Conservation (phyloP, 2,888 invertebrate species). For the Trissolcus japonicus region DNA sequence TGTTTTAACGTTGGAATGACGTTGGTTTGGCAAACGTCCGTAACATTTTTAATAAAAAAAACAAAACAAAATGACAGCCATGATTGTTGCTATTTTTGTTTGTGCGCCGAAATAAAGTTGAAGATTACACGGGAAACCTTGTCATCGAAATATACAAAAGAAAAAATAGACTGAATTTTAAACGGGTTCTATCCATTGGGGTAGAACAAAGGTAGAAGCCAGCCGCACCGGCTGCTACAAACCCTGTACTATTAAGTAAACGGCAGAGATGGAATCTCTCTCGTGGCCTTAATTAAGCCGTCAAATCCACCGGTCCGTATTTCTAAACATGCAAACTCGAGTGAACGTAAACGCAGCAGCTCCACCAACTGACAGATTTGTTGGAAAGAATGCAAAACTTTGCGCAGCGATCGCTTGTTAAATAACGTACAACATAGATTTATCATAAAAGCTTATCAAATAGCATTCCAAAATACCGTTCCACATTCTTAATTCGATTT, state of each 20-base stretch:
- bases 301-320: constrained; percentile 63
- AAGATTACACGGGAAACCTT: constrained; percentile 24
- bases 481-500: too few relatives aligned
- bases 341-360: constrained; percentile 55
- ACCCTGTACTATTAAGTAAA: constrained; percentile 53
- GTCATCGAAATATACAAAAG: constrained; percentile 29
- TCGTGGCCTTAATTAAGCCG: constrained; percentile 67
- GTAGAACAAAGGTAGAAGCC: constrained; percentile 32
- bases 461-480: too few relatives aligned
- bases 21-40: too few relatives aligned
- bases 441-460: not conserved
- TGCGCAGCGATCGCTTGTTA: constrained; percentile 31
- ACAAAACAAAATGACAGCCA: too few relatives aligned
- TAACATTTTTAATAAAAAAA: too few relatives aligned
- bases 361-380: constrained; percentile 55
- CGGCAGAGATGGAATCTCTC: constrained; percentile 55
- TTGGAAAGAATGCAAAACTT: constrained; percentile 51
- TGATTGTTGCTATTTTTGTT: too few relatives aligned
- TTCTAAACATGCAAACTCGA: constrained; percentile 59
- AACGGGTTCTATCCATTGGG: constrained; percentile 35
- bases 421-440: constrained; percentile 22
- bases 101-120: constrained; percentile 19
- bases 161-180: constrained; percentile 17
- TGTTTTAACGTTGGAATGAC: too few relatives aligned
- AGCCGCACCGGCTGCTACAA: constrained; percentile 32